Evolutionary conservation across 1,140 invertebrate species (phyloP).

Genomic region (Pteromalus puparum): DNA sequence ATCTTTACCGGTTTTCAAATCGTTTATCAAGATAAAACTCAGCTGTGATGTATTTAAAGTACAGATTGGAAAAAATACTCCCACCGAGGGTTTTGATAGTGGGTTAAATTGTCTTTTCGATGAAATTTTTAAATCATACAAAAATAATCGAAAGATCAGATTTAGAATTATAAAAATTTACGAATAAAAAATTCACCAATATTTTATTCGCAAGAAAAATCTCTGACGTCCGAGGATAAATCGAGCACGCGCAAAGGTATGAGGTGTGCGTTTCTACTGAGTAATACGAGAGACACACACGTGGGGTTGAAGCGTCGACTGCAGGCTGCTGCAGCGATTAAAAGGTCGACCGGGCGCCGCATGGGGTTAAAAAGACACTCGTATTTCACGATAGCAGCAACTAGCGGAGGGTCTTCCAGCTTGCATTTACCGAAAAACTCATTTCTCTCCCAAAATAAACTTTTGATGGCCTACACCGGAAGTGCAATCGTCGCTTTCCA

Average conservation of each 20-base stretch:
- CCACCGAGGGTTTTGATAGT: background rate
- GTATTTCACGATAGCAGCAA: slow-evolving; percentile 38
- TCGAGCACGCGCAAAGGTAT: background rate
- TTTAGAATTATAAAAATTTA: background rate
- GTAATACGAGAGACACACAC: slow-evolving; percentile 9
- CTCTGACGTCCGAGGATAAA: no score
- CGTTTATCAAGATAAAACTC: background rate
- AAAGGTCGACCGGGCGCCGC: slow-evolving; percentile 1
- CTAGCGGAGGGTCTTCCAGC: background rate
- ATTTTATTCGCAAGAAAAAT: no score
- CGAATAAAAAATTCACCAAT: background rate
- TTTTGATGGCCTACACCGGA: background rate
- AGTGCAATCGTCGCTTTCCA: background rate
- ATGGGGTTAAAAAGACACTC: slow-evolving; percentile 40
- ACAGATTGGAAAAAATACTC: no score
- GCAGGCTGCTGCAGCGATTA: slow-evolving; percentile 16
- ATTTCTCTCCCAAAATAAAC: slow-evolving; percentile 12
- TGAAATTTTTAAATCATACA: background rate
- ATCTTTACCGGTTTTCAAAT: background rate
- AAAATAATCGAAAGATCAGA: background rate
- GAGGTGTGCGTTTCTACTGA: background rate
- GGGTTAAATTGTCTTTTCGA: background rate
- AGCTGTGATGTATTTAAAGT: background rate
- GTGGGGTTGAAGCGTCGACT: slow-evolving; percentile 16
- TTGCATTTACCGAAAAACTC: background rate